Percentiles rank a stretch among this genome's conserved stretches.
These are phyloP conservation scores for Cheumatopsyche charites DNA, from an alignment of 1,140 invertebrate genomes.

Conservation along the genomic window DNA sequence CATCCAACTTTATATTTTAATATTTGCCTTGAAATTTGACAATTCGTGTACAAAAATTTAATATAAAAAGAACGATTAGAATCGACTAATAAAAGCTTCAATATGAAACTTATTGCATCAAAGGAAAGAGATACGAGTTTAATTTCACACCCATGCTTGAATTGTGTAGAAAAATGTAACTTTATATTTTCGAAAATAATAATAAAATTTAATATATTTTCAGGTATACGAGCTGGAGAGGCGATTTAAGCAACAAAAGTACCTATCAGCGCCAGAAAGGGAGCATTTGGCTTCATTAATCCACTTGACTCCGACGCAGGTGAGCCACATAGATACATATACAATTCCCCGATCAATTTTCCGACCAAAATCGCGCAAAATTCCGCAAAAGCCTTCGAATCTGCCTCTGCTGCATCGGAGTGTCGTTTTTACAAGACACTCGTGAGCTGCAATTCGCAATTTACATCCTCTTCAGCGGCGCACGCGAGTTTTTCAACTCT, in stretches of 20 bases:
- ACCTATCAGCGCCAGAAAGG: constrained; percentile 93
- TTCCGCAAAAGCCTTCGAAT: background rate
- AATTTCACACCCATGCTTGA: background rate
- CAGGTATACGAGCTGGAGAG: constrained; percentile 97
- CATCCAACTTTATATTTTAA: no score
- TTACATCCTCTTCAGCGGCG: constrained; percentile 33
- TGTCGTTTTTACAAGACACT: background rate
- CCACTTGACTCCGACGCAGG: constrained; percentile 93
- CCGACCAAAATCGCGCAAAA: background rate
- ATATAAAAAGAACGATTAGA: no score
- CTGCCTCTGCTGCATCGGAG: constrained; percentile 21
- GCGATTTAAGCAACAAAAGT: constrained; percentile 94
- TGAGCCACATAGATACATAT: constrained; percentile 57
- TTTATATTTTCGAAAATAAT: background rate
- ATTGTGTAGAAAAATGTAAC: background rate
- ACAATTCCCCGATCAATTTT: background rate
- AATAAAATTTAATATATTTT: constrained; percentile 47
- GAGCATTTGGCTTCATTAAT: constrained; percentile 95
- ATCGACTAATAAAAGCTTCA: no score
- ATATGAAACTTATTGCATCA: no score
- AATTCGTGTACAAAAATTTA: no score
- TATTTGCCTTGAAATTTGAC: no score
- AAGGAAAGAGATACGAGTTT: no score
- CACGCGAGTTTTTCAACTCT: constrained; percentile 3
- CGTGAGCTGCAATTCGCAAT: constrained; percentile 17